Evolutionary conservation across 2,888 invertebrate species (phyloP).

Genomic region (Apocheima hispidaria): DNA sequence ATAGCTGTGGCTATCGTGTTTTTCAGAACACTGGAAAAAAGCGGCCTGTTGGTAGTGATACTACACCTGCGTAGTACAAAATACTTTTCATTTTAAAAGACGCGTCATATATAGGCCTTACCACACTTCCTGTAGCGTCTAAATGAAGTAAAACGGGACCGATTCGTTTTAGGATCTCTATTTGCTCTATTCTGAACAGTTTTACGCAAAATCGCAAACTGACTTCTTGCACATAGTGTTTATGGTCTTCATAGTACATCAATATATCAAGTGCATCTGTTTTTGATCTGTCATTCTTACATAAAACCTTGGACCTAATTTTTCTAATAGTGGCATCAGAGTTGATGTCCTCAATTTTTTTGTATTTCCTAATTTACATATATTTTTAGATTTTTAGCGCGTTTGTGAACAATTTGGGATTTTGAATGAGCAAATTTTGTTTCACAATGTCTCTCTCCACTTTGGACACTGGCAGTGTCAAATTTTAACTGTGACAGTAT

Average conservation of each 20-base stretch:
- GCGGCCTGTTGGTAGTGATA: background rate
- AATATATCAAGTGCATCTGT: background rate
- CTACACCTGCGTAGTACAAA: conserved; percentile 3
- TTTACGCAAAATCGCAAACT: conserved; percentile 8
- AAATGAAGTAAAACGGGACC: conserved; percentile 6
- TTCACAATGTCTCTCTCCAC: background rate
- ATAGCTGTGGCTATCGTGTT: conserved; percentile 8
- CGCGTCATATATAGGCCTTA: background rate
- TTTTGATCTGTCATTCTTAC: too few relatives aligned
- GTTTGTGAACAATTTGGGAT: background rate
- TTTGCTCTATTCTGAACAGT: conserved; percentile 10
- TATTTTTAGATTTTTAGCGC: background rate
- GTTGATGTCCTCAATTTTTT: background rate
- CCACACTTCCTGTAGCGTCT: conserved; percentile 7
- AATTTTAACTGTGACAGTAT: background rate
- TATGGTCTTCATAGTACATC: conserved; percentile 8
- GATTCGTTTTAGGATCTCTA: background rate
- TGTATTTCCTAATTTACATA: background rate
- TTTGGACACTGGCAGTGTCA: background rate
- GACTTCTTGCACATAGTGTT: conserved; percentile 1
- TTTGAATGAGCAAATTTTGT: background rate
- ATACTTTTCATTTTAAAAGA: background rate
- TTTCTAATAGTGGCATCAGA: background rate
- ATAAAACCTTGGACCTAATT: background rate
- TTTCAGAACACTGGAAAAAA: background rate